phyloP scores from a whole-genome alignment of 2,113 vertebrate species.

The Oncorhynchus mykiss region DNA sequence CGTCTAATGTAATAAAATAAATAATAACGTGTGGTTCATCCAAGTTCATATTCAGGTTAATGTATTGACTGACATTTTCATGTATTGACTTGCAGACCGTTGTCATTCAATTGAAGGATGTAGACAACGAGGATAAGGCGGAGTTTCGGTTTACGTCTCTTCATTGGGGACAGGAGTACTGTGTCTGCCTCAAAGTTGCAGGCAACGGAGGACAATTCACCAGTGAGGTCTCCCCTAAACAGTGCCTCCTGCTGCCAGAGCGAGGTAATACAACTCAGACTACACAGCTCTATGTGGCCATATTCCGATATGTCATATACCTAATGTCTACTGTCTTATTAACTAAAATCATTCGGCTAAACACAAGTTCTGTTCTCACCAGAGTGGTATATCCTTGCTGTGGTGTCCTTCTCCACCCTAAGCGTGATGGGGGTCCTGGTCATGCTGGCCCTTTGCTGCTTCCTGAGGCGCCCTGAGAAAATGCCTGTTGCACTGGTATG shows the following conservation, averaged over 20 bases:
- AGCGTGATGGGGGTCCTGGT: slow-evolving; percentile 12
- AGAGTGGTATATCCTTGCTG: slow-evolving; percentile 48
- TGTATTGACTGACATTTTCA: background rate
- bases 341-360: too few relatives aligned
- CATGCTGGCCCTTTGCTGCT: slow-evolving; percentile 37
- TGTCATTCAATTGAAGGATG: slow-evolving; percentile 31
- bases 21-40: background rate
- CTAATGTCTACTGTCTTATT: too few relatives aligned
- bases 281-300: too few relatives aligned
- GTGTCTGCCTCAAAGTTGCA: slow-evolving; percentile 55
- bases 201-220: fast-evolving
- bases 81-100: slow-evolving; percentile 32
- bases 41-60: background rate
- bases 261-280: slow-evolving; percentile 52
- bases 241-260: slow-evolving; percentile 61
- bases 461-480: slow-evolving; percentile 61
- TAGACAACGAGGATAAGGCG: slow-evolving; percentile 10
- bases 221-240: slow-evolving; percentile 38
- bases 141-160: slow-evolving; percentile 50
- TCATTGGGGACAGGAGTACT: slow-evolving; percentile 57
- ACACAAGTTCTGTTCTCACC: slow-evolving; percentile 2
- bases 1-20: too few relatives aligned
- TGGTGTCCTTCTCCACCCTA: slow-evolving; percentile 40
- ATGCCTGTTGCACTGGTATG: slow-evolving; percentile 69
- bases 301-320: too few relatives aligned